phyloP scores from a whole-genome alignment of 64 coral and sea anemone genomes.

The Anthopleura sola region DNA sequence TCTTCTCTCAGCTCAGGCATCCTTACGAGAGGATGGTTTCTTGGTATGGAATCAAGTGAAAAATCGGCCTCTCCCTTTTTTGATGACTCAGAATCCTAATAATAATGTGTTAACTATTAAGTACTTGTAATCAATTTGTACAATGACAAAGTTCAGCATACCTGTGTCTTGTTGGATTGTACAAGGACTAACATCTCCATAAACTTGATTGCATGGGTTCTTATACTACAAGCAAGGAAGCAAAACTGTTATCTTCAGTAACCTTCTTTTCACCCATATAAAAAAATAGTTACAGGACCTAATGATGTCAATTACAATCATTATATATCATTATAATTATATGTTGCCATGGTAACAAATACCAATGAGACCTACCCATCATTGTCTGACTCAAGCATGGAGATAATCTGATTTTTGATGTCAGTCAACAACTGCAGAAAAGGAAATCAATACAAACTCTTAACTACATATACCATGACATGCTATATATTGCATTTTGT shows the following conservation, averaged over 20 bases:
- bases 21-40: constrained; percentile 81
- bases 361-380: constrained; percentile 67
- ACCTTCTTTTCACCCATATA: no score
- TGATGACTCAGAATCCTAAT: constrained; percentile 68
- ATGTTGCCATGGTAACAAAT: background rate
- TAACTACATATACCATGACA: background rate
- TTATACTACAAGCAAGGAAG: constrained; percentile 44
- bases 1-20: constrained; percentile 94
- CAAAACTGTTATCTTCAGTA: background rate
- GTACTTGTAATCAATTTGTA: background rate
- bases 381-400: constrained; percentile 91
- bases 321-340: no score
- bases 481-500: background rate
- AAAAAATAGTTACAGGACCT: no score
- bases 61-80: constrained; percentile 93
- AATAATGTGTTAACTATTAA: background rate
- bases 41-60: constrained; percentile 84
- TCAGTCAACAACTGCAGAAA: constrained; percentile 65
- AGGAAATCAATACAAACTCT: background rate
- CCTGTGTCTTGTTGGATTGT: constrained; percentile 87
- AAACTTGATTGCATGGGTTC: constrained; percentile 99
- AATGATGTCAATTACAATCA: no score
- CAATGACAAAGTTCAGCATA: background rate
- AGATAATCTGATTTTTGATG: constrained; percentile 94
- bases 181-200: constrained; percentile 98